Evolutionary conservation across 2,888 invertebrate species (phyloP).

Genomic region (Eurytoma californica): DNA sequence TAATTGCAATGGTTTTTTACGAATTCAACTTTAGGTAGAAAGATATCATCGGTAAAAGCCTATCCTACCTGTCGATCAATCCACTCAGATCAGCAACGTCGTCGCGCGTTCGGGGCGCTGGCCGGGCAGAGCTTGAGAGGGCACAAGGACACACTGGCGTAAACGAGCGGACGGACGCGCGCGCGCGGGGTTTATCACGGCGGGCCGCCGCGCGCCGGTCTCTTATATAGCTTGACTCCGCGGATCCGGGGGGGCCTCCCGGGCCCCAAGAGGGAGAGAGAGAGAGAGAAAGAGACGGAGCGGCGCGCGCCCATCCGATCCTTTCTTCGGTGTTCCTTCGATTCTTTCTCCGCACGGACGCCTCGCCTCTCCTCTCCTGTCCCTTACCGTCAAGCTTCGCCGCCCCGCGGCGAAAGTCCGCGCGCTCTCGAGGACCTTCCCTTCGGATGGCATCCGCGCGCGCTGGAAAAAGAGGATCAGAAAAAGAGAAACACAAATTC

Average conservation of each 20-base stretch:
- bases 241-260: conserved; percentile 15
- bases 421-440: no score
- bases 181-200: conserved; percentile 72
- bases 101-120: no score
- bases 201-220: conserved; percentile 70
- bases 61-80: no score
- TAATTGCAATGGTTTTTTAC: no score
- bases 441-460: no score
- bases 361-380: neutral
- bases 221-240: conserved; percentile 72
- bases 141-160: conserved; percentile 38
- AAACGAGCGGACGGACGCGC: conserved; percentile 66
- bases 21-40: no score
- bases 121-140: no score
- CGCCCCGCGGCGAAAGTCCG: no score
- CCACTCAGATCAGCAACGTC: no score
- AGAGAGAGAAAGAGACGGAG: conserved; percentile 25
- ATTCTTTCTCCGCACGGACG: neutral
- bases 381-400: neutral
- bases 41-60: no score
- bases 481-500: no score
- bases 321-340: conserved; percentile 8
- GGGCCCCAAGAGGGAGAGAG: neutral
- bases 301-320: conserved; percentile 4
- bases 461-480: no score